Base-by-base conservation (phyloP, 2,113 vertebrate species). In the Colius striatus region DNA sequence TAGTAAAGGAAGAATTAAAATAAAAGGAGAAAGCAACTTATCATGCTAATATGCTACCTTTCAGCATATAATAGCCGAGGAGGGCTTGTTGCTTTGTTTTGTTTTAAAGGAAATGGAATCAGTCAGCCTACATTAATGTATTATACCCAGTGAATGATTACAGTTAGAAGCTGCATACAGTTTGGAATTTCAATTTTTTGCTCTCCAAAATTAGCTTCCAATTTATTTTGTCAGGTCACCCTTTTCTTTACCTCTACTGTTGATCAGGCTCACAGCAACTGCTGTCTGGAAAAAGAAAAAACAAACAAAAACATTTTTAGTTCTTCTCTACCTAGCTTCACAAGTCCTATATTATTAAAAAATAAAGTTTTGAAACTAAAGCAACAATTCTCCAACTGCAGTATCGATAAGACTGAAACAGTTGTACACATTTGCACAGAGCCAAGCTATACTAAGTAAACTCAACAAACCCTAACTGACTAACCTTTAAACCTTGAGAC, bases 191-290 rank as follows among this genome's bases (percentile, higher is more conserved):
- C 89, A 92, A 90, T 95, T 94, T 95, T 97, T 89, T 93, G 71
- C 87, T 94, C 85, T 96, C 79, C 65, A 74, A 94, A 97, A 95
- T 97, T 90, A 97, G 82, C 68, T 94, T 94, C 94, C 82, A 92
- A 86, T 94, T 92, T 90, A 88, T 91, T 96, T 94, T 94, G 94
- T 81, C 84, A 88, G 85, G 82, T 74, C 82, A 83, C 82, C 45
- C 71, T 94, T 95, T 92, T 94, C 58, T 91, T 94, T 93, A 72
- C 48, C 68, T 93, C 48, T 67, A 18, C 77, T 18, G 43, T 84
- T 95, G 67, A 90, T 81, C 71, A 93, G 26, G 87, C 23, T 90
- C 30, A 17, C 30, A 8, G 72, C 87, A 92, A 83, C 55, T 90
- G 58, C 60, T 92, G 34, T 77, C 63, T 74, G 75, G 22, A 45